Base-by-base conservation (phyloP, 2,113 vertebrate species). In the Cyprinodon tularosa region DNA sequence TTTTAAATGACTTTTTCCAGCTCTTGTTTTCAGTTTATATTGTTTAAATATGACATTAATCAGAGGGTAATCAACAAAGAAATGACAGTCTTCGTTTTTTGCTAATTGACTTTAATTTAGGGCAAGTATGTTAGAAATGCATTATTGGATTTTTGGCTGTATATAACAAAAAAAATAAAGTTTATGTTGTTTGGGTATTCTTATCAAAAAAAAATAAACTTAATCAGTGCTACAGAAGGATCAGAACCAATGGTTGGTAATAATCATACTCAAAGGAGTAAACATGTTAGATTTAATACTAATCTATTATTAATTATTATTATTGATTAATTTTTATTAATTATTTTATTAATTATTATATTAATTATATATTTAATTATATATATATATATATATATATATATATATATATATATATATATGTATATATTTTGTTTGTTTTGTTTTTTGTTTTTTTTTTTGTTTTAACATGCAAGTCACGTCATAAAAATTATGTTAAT, bases 1-100 rank as follows among this genome's bases (percentile, higher is more conserved):
- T 82, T 86, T 77, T 57, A 60, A 77, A 82, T 77, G 53, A 36
- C 4, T 78, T 63, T 29, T 77, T 62, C 17, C 57, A 15, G 29
- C 40, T 62, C 62, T 15, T 45, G 42, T 42, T 63, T 11, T n/a
- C 1, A 37, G 15, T 62, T 14, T 29, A 68, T 22, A 50, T n/a
- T 42, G 5, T 37, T 38, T 12, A 57, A 57, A 57, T n/a, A 57
- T 20, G 20, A 20, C 8, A 20, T n/a, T 20, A 53, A n/a, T 6
- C 50, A 8, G 8, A 9, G 20, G 17, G 20, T 57, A 57, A 9
- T 53, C 7, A 17, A 2, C 9, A 57, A 57, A 20, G 7, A 53
- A 53, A 53, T 53, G 1, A 20, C 17, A 53, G 13, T 50, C 17
- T 0, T 53, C 7, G 12, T 0, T 53, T 20, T 20, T 20, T 29